Percentiles rank a stretch among this genome's conserved stretches.
These are phyloP conservation scores for Chrysotoxum bicinctum DNA, from an alignment of 2,888 invertebrate genomes.

Conservation along the genomic window DNA sequence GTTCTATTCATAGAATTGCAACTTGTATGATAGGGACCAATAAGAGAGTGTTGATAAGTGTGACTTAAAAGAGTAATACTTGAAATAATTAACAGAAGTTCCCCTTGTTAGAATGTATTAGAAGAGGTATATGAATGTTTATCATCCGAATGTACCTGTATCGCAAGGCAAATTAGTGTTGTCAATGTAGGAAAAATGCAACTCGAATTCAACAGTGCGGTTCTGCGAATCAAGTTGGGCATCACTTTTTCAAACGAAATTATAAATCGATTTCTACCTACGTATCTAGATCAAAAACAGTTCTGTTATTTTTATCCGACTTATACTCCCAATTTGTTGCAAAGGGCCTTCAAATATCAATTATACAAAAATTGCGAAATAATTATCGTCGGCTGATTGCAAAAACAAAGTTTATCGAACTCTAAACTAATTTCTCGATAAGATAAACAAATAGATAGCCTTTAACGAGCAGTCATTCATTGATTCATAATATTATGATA, in stretches of 20 bases:
- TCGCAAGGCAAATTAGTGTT: too few species aligned
- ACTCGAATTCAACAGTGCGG: too few species aligned
- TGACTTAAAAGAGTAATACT: neutral
- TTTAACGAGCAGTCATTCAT: neutral
- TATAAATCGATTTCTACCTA: too few species aligned
- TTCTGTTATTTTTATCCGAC: too few species aligned
- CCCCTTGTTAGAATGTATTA: neutral
- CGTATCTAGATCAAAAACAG: too few species aligned
- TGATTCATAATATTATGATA: neutral
- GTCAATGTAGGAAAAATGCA: too few species aligned
- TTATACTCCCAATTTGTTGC: too few species aligned
- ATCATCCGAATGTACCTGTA: too few species aligned
- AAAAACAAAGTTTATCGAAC: neutral
- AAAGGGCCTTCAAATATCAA: neutral
- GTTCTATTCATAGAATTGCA: neutral
- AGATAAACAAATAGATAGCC: neutral
- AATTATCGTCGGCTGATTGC: neutral
- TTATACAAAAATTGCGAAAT: neutral
- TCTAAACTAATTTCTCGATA: neutral
- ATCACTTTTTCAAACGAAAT: too few species aligned
- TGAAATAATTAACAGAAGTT: neutral
- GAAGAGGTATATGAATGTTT: too few species aligned
- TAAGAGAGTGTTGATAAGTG: neutral
- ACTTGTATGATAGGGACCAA: neutral
- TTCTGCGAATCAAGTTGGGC: too few species aligned